These are phyloP conservation scores for Girardia tigrina DNA, from an alignment of 2,888 invertebrate species.

Conservation along the genomic window DNA sequence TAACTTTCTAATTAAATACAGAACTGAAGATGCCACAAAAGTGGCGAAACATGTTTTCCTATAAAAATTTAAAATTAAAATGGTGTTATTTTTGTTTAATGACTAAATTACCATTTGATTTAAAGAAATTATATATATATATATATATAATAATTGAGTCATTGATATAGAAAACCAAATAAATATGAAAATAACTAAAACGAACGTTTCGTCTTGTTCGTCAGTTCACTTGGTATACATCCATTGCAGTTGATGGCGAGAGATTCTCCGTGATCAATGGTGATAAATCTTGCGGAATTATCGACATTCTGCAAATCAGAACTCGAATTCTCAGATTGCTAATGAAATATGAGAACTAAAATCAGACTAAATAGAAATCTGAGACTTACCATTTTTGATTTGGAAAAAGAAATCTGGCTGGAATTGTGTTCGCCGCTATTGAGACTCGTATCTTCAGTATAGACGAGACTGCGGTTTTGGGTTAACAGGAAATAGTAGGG, in stretches of 20 bases:
- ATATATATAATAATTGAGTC: no score
- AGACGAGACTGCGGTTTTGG: not conserved
- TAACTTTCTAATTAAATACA: no score
- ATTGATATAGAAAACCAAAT: no score
- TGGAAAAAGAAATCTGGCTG: not conserved
- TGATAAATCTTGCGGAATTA: not conserved
- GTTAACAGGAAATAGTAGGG: constrained; percentile 1
- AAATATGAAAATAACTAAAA: not conserved
- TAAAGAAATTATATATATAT: no score
- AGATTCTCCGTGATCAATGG: not conserved
- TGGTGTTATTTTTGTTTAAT: no score
- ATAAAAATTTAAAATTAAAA: no score
- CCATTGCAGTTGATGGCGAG: constrained; percentile 9
- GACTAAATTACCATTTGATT: no score
- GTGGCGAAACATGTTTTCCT: no score
- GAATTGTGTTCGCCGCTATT: not conserved
- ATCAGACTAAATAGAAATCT: not conserved
- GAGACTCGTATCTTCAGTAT: not conserved
- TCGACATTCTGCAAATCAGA: not conserved
- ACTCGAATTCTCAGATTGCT: not conserved
- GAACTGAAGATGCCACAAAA: no score
- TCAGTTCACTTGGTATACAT: constrained; percentile 13
- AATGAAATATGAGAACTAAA: not conserved
- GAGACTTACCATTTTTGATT: not conserved
- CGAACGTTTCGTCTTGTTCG: not conserved